Base-by-base conservation (phyloP, 2,888 invertebrate genomes). In the Acanthoscelides obtectus region DNA sequence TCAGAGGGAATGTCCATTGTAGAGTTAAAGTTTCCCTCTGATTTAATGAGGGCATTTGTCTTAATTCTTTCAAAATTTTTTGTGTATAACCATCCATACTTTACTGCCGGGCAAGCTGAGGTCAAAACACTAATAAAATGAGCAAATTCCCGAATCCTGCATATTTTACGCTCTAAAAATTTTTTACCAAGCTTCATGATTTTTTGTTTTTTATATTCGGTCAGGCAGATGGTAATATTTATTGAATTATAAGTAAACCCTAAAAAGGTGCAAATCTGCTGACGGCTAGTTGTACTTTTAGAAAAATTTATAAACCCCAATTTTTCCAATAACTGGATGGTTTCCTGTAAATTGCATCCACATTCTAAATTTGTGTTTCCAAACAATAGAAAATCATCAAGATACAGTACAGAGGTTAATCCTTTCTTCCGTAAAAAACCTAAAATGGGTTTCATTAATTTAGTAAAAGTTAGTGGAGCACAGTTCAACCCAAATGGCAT, bases 121-220 rank as follows among this genome's bases (percentile, higher is more conserved):
- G 68, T 70, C 69, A 72, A 72, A 67, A 25, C 70, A 21, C 73
- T 71, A 27, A 69, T 71, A 19, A 73, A 71, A 63, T 68, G 71
- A n/a, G 71, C 69, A 67, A 72, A 73, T 0, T 72, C 68, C 65
- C 72, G 64, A 17, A 72, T 72, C 68, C 25, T 64, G 20, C 22
- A 21, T 21, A 4, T 63, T 71, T 69, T 65, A 63, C 27, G n/a
- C 19, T 66, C 5, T 65, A 20, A 22, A 71, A n/a, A 22, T 20
- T 69, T 6, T 69, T 3, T 69, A 22, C 22, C 20, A 19, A 69
- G 20, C 20, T 22, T 22, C 17, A 69, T n/a, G 20, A 70, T 70
- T 69, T 69, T 69, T 22, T 22, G 25, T 63, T 65, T 65, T 12
- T 72, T 72, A 20, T 69, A 63, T 71, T 20, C 17, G 4, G 65